Evolutionary conservation across 2,113 vertebrate genomes (phyloP), one percentile per base, ranked within the genome.

Genomic region (Vidua chalybeata): DNA sequence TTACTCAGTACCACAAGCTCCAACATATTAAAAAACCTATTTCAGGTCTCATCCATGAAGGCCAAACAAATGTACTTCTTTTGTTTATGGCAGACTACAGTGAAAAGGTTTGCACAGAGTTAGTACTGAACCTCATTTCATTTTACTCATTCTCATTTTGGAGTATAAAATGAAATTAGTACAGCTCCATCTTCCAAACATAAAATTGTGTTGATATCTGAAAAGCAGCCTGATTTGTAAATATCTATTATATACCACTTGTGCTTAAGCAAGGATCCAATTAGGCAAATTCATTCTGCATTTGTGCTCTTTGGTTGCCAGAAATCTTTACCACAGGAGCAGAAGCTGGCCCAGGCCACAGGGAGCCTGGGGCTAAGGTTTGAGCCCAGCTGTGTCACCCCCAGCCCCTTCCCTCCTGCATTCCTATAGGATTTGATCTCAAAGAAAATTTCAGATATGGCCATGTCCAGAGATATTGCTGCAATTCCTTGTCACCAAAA

Each of bases 241-340:
- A 97, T 97, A 96, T 83, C 97, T 87, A 95, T 97, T 96, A 84
- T 45, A 77, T 88, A 86, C 72, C 68, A 94, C 89, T 97, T 90
- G 75, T 93, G 92, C 82, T 93, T 80, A 96, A 97, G 95, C 93
- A 95, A 96, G 66, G 78, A 82, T 90, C 66, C 59, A 96, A 93
- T 97, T 97, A 98, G 91, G 91, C 78, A 95, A 93, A 97, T 96
- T 81, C 46, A 77, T 37, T 59, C 83, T 56, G 20, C 4, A 8
- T 68, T 94, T 92, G 21, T 78, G 54, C 59, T 87, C 71, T 97
- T 87, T 92, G 88, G 63, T 86, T 97, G 73, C 82, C 87, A 95
- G 90, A 83, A 67, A 85, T 58, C 79, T 63, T 58, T 37, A 39
- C n/a, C 13, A 43, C 20, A 51, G 63, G 6, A 74, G 49, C 69